Conservation (phyloP, 2,113 vertebrate species). For the Scortum barcoo region DNA sequence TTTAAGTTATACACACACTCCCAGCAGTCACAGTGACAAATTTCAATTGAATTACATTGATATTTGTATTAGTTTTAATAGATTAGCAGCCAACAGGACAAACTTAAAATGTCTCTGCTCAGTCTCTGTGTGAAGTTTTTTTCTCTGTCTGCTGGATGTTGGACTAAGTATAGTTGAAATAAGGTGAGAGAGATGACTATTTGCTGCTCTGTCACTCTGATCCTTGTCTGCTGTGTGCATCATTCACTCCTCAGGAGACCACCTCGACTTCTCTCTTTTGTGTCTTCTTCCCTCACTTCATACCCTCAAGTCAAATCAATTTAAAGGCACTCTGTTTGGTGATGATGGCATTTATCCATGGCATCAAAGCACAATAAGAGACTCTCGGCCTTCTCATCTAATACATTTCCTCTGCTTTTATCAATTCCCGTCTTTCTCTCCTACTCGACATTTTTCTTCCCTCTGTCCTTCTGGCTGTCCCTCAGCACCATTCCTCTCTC, state of each 20-base stretch:
- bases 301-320: slow-evolving; percentile 61
- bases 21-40: neutral
- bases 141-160: slow-evolving; percentile 4
- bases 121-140: slow-evolving; percentile 16
- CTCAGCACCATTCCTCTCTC: slow-evolving; percentile 22
- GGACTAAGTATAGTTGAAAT: slow-evolving; percentile 28
- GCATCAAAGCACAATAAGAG: slow-evolving; percentile 58
- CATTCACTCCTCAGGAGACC: slow-evolving; percentile 56
- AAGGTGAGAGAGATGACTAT: slow-evolving; percentile 44
- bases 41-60: neutral
- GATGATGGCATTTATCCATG: slow-evolving; percentile 60
- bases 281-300: slow-evolving; percentile 25
- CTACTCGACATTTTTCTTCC: slow-evolving; percentile 28
- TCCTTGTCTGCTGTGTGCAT: slow-evolving; percentile 37
- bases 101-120: neutral
- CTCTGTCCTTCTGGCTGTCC: slow-evolving; percentile 29
- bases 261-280: slow-evolving; percentile 38
- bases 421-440: slow-evolving; percentile 33
- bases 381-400: slow-evolving; percentile 44
- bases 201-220: slow-evolving; percentile 45
- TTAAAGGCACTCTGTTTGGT: slow-evolving; percentile 63
- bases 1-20: neutral
- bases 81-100: neutral
- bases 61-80: neutral
- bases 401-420: slow-evolving; percentile 59